These are phyloP conservation scores for Monodelphis domestica DNA, from an alignment of 2,797 vertebrate species.

Conservation along the genomic window DNA sequence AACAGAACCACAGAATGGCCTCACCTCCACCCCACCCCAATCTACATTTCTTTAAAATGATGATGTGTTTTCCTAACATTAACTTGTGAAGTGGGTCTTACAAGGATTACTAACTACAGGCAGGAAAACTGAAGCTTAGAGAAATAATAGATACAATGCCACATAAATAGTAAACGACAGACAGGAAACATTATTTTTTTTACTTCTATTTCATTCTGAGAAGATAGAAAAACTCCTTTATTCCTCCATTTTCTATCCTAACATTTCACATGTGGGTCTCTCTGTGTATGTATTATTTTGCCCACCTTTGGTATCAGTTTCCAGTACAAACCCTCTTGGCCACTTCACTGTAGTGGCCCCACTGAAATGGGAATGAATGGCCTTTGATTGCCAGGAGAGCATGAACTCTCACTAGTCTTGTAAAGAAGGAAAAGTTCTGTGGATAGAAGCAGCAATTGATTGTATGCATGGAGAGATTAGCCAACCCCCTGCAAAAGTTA, in stretches of 20 bases:
- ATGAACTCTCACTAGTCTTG: neutral
- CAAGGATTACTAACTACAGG: neutral
- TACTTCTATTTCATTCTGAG: neutral
- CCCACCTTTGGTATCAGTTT: neutral
- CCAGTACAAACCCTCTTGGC: neutral
- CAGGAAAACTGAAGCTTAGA: neutral
- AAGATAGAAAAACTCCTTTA: neutral
- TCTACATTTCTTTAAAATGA: neutral
- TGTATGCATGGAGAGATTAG: neutral
- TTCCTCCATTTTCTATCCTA: neutral
- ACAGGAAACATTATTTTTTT: neutral
- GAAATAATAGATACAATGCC: neutral
- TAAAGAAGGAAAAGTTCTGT: neutral
- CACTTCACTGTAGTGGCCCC: neutral
- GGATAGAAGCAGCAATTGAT: neutral
- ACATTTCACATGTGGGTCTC: neutral
- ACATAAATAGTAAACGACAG: neutral
- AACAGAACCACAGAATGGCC: neutral
- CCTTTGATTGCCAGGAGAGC: neutral
- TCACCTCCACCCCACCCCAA: neutral
- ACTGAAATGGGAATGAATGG: neutral
- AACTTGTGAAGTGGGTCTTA: neutral
- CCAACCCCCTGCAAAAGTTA: neutral
- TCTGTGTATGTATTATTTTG: neutral
- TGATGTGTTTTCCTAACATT: neutral